Base-by-base conservation (phyloP, 2,797 vertebrate species). In the Coilia nasus region DNA sequence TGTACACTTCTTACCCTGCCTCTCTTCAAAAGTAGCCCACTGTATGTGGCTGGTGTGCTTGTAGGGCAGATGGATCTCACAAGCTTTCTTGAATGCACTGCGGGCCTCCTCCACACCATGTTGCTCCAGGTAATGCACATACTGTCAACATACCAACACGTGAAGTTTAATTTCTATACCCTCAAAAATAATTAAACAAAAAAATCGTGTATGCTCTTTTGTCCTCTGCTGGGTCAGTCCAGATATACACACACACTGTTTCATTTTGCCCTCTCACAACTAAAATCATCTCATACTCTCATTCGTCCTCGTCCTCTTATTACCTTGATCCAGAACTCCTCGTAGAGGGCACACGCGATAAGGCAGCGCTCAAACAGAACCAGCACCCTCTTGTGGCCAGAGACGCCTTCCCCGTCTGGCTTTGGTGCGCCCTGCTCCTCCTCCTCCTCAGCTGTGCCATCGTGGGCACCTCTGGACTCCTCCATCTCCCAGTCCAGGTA, bases 21-120 rank as follows among this genome's bases (percentile, higher is more conserved):
- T 94, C 91, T 97, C 97, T 90, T 97, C 97, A 25, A 97, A 97
- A 10, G 94, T 96, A 0, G 97, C 96, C 97, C 97, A 97, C 28
- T 96, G 94, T 89, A 97, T 93, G 89, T 97, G 96, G 90, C 97
- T 94, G 92, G 93, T 96, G 88, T 96, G 96, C 83, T 96, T 97
- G 50, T 93, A 83, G 0, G 93, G 93, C 83, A 97, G 91, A 89
- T 97, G 96, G 84, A 96, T 89, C 84, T 95, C 92, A 84, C 97
- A 97, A 41, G 96, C 97, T n/a, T 97, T 84, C 83, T 90, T 94
- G 86, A 95, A 97, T 44, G 96, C 91, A 0, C 89, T 93, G 1
- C 96, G 92, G 0, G 95, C 92, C 21, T 96, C 95, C 0, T 95
- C 91, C 62, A 95, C 91, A 0, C 94, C 95, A 82, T 91, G 92